Base-by-base conservation (phyloP, 1,140 invertebrate species). In the Cotesia typhae region DNA sequence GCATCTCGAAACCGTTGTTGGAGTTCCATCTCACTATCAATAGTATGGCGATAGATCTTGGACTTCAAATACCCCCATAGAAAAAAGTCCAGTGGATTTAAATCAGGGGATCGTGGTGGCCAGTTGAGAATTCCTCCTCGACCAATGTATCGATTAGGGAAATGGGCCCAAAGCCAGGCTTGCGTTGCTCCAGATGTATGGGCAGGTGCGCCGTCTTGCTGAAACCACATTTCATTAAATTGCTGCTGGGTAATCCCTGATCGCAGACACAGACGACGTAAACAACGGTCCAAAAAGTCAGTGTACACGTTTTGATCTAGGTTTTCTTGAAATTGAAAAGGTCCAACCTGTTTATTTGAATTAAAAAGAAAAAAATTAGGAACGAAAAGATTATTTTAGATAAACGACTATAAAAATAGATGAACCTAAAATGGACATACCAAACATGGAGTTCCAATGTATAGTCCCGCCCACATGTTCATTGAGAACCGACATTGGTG, bases 61-160 rank as follows among this genome's bases (percentile, higher is more conserved):
- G 78, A 76, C 71, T 83, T 84, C 7, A 82, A 74, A 74, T 72
- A 81, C 67, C 78, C 81, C 83, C 80, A 83, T 65, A 84, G 76
- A 77, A 84, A 85, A 78, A 82, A 86, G 77, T 87, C 84, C 68
- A 83, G 70, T 52, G 78, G 78, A 68, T 79, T 85, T 69, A 87
- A 75, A 74, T 88, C 85, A 3, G 83, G 84, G 9, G 79, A 84
- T 55, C 80, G 69, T 68, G 85, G 74, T 71, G 82, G 85, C 85
- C 85, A 87, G 57, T 47, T 9, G 70, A 85, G 75, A 55, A 78
- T 77, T 67, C 81, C 81, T 67, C 76, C 75, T 53, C 83, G 76
- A 59, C 85, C 81, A 76, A 87, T 84, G 81, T 82, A 87, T 37
- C 78, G 36, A 38, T 77, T 59, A 41, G 74, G 76, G 76, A 80